Evolutionary conservation across 2,797 vertebrate species (phyloP).

Genomic region (Sebastes matsubarae): DNA sequence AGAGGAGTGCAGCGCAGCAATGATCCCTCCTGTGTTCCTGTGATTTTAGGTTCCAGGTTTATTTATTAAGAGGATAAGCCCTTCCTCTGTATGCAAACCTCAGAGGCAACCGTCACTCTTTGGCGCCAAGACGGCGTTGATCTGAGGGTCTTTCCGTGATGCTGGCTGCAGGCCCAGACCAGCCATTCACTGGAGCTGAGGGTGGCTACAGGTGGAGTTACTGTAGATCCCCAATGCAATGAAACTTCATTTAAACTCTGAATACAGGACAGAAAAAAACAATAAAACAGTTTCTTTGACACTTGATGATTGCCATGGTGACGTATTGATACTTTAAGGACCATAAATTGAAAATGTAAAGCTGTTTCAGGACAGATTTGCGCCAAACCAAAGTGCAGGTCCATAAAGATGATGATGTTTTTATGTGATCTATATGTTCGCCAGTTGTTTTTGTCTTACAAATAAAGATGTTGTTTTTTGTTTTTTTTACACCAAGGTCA

Average conservation of each 20-base stretch:
- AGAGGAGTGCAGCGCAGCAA: slow-evolving; percentile 33
- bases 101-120: slow-evolving; percentile 24
- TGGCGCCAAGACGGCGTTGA: slow-evolving; percentile 3
- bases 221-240: neutral
- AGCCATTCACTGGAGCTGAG: neutral
- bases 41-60: slow-evolving; percentile 74
- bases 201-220: slow-evolving; percentile 12
- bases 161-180: slow-evolving; percentile 36
- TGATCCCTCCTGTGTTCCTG: slow-evolving; percentile 71
- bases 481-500: neutral
- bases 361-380: too few relatives aligned
- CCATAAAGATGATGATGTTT: too few relatives aligned
- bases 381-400: neutral
- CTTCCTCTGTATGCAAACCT: slow-evolving; percentile 56
- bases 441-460: too few relatives aligned
- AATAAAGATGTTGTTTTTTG: neutral
- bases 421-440: too few relatives aligned
- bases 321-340: neutral
- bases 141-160: slow-evolving; percentile 11
- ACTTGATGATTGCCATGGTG: too few relatives aligned
- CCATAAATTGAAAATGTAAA: too few relatives aligned
- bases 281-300: neutral
- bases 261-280: neutral
- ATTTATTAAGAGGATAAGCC: slow-evolving; percentile 78
- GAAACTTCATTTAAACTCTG: neutral